Base-by-base conservation (phyloP, 2,113 vertebrate genomes). In the Grantiella picta region DNA sequence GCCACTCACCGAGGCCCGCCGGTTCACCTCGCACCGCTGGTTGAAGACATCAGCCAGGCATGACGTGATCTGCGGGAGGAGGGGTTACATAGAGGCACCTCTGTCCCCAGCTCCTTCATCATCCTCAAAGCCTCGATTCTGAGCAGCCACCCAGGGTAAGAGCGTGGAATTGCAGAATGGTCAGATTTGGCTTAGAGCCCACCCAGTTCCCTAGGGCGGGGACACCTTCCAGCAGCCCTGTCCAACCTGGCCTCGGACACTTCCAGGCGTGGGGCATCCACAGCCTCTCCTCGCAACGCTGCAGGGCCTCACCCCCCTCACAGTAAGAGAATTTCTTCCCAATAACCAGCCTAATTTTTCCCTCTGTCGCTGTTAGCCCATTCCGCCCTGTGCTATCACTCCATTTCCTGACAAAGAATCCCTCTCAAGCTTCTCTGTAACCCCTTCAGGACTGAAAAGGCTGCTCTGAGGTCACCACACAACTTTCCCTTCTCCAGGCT, bases 11-110 rank as follows among this genome's bases (percentile, higher is more conserved):
- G 99, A 99, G 5, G 99, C 99, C 2, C 98, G 99, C 44, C 99
- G 98, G 97, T 99, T 99, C 92, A 99, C 98, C 86, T 99, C 99
- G 21, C 99, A 99, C 45, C 99, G 98, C 92, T 99, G 99, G 79
- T 99, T 99, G 97, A 99, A 99, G 70, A 99, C 99, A 2, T 99
- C 99, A 0, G 99, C 99, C 92, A 99, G 97, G 44, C 98, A 98
- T 4, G 99, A 99, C 0, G 99, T 99, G 95, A 99, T 98, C 99
- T 99, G 70, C 1, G 3, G 47, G 17, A 45, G 38, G 16, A 59
- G 8, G 33, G 31, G 59, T 68, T 60, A 73, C 36, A 6, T 12
- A 5, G 1, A 12, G 27, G 8, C 68, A 28, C 21, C 31, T 2
- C 3, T 2, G 29, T 22, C 31, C 64, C 50, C 42, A 8, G 25